Percentiles rank a stretch among this genome's conserved stretches.
Conservation (phyloP, 2,888 invertebrate genomes). For the Autographa gamma region DNA sequence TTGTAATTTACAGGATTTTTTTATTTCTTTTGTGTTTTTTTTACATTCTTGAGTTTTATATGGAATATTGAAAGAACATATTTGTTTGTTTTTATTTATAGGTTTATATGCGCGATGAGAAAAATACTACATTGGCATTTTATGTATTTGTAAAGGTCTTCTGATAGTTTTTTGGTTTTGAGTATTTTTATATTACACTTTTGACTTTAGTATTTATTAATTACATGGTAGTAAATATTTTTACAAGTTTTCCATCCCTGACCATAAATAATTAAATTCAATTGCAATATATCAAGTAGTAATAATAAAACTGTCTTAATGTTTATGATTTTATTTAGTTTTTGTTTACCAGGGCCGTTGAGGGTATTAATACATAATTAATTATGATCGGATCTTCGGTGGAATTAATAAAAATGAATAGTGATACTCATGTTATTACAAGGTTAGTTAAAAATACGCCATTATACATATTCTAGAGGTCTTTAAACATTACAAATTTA, state of each 20-base stretch:
- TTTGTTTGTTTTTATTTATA: too few relatives aligned
- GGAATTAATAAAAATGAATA: background rate
- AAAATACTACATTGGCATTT: too few relatives aligned
- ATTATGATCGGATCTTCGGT: slow-evolving; percentile 17
- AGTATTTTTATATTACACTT: too few relatives aligned
- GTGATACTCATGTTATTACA: background rate
- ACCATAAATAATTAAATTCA: slow-evolving; percentile 8
- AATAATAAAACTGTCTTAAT: slow-evolving; percentile 30
- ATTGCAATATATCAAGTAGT: slow-evolving; percentile 13
- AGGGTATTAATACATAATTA: slow-evolving; percentile 12
- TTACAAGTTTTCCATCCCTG: slow-evolving; percentile 22
- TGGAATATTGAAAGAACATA: too few relatives aligned
- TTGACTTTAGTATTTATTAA: too few relatives aligned
- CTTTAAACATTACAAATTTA: background rate
- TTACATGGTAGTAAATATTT: too few relatives aligned
- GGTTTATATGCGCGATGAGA: too few relatives aligned
- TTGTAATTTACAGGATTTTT: background rate
- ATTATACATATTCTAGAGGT: background rate
- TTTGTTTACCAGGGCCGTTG: slow-evolving; percentile 21
- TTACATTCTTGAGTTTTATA: too few relatives aligned
- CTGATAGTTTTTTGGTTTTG: too few relatives aligned
- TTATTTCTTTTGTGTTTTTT: background rate
- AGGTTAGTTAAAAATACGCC: background rate
- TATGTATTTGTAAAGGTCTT: too few relatives aligned
- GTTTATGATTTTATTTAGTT: slow-evolving; percentile 32